Evolutionary conservation across 1,140 invertebrate genomes (phyloP).

Genomic region (Geopemphigus sp.): DNA sequence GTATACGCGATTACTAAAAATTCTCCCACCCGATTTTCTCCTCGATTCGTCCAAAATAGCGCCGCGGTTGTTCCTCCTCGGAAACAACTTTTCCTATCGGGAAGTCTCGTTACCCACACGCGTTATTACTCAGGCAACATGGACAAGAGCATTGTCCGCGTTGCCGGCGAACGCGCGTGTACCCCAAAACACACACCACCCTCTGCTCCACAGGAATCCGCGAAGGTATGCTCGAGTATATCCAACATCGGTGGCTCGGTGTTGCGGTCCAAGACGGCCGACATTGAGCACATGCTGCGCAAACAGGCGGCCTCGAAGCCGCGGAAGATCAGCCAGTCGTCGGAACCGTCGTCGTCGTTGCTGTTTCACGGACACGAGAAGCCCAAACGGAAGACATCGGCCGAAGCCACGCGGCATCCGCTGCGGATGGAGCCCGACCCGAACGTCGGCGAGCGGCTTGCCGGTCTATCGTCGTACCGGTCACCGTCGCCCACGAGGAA

Average conservation of each 20-base stretch:
- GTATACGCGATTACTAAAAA: too few relatives aligned
- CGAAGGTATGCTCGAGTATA: not conserved
- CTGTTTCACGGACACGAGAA: constrained; percentile 55
- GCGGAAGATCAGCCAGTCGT: constrained; percentile 51
- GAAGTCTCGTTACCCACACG: too few relatives aligned
- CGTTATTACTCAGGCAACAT: too few relatives aligned
- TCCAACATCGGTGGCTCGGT: constrained; percentile 62
- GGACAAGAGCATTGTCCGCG: too few relatives aligned
- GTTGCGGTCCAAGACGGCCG: constrained; percentile 66
- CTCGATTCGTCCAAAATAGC: too few relatives aligned
- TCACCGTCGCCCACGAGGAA: constrained; percentile 47
- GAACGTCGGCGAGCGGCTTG: constrained; percentile 22
- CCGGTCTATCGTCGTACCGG: constrained; percentile 37
- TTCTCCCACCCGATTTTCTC: too few relatives aligned
- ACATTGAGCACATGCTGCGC: constrained; percentile 64
- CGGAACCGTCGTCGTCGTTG: not conserved
- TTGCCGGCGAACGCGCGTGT: too few relatives aligned
- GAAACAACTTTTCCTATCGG: too few relatives aligned
- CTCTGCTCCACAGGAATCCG: not conserved
- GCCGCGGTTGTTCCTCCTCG: too few relatives aligned
- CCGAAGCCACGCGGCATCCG: constrained; percentile 63
- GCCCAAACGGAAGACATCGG: constrained; percentile 64
- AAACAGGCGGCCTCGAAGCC: constrained; percentile 51
- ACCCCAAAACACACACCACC: too few relatives aligned
- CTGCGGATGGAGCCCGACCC: constrained; percentile 59